Percentiles rank a stretch among this genome's conserved stretches.
phyloP scores from a whole-genome alignment of 2,888 invertebrate genomes.

The Limnephilus lunatus region DNA sequence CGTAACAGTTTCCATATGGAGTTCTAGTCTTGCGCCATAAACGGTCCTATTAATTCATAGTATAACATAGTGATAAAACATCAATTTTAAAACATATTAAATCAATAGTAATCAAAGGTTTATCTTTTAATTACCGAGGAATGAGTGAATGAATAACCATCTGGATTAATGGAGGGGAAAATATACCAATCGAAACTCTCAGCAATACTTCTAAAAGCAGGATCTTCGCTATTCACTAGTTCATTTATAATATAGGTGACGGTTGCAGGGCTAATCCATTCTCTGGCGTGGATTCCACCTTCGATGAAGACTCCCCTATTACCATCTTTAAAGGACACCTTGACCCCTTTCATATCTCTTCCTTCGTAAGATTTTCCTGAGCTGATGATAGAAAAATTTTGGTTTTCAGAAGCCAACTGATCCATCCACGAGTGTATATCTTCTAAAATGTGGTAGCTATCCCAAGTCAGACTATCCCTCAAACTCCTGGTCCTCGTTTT shows the following conservation, averaged over 20 bases:
- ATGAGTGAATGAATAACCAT: constrained; percentile 84
- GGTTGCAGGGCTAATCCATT: constrained; percentile 86
- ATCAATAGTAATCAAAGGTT: not conserved
- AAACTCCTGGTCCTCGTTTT: not conserved
- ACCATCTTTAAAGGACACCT: constrained; percentile 72
- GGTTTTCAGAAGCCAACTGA: constrained; percentile 74
- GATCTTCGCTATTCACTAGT: constrained; percentile 79
- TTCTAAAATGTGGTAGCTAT: constrained; percentile 77
- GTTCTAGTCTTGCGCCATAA: constrained; percentile 84
- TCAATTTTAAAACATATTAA: not conserved
- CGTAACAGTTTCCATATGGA: constrained; percentile 68
- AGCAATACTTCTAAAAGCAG: constrained; percentile 77
- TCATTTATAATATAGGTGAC: constrained; percentile 84
- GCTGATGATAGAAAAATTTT: constrained; percentile 74
- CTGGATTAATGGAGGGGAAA: constrained; percentile 85
- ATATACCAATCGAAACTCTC: constrained; percentile 86
- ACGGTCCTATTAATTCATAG: constrained; percentile 77
- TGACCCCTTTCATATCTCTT: constrained; percentile 78
- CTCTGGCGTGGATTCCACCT: constrained; percentile 81
- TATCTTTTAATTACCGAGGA: constrained; percentile 74
- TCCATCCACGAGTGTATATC: constrained; percentile 80
- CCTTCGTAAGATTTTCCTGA: constrained; percentile 80
- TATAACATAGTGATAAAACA: not conserved
- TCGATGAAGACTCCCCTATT: constrained; percentile 81
- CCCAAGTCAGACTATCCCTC: constrained; percentile 75